Percentiles rank a stretch among this genome's conserved stretches.
Conservation (phyloP, 2,888 invertebrate species). For the Seira sanloemensis region DNA sequence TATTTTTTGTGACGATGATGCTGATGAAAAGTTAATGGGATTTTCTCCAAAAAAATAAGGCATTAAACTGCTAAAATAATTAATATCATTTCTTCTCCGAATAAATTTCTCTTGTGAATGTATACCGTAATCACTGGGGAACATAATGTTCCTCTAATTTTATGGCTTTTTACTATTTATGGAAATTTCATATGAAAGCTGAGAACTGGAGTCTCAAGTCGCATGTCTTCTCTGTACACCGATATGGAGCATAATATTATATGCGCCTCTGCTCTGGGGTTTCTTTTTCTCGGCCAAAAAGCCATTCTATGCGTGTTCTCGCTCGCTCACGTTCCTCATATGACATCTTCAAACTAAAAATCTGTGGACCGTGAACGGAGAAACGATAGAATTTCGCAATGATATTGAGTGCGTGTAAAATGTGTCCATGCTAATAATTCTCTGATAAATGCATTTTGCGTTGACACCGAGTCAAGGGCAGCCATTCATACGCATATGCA, state of each 20-base stretch:
- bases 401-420: no score
- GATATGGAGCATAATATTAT: no score
- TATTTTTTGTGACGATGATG: not conserved
- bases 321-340: no score
- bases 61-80: constrained; percentile 44
- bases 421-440: no score
- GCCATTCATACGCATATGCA: not conserved
- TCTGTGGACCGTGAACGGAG: no score
- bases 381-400: no score
- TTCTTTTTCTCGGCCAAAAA: no score
- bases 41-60: constrained; percentile 54
- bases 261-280: no score
- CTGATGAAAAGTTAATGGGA: constrained; percentile 50
- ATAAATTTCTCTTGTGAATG: not conserved
- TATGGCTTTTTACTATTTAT: constrained; percentile 1
- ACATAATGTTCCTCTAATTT: not conserved
- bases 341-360: no score
- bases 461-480: constrained; percentile 33
- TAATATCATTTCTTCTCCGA: constrained; percentile 32
- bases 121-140: not conserved
- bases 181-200: not conserved
- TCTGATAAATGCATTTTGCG: not conserved
- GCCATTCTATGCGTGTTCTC: no score
- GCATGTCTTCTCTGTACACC: no score
- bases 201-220: no score